These are phyloP conservation scores for Drosophila neutralis DNA, from an alignment of 2,888 invertebrate species.

Conservation along the genomic window DNA sequence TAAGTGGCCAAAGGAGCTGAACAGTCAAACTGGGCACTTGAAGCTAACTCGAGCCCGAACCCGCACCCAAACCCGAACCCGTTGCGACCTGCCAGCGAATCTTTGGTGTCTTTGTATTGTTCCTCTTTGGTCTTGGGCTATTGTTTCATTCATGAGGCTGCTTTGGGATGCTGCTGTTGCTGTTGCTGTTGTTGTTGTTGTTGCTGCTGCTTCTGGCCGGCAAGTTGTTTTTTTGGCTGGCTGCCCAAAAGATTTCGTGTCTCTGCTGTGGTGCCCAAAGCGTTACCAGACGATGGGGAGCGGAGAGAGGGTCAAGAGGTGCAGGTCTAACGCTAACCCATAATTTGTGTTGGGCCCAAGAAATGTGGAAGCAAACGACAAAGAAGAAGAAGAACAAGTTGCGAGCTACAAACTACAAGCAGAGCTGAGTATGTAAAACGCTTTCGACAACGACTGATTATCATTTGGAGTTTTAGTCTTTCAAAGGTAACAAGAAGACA, in stretches of 20 bases:
- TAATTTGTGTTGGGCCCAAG: slow-evolving; percentile 61
- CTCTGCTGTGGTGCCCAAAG: slow-evolving; percentile 49
- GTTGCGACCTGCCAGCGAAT: slow-evolving; percentile 12
- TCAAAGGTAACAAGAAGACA: slow-evolving; percentile 29
- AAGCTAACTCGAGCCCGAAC: slow-evolving; percentile 24
- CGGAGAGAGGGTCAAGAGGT: slow-evolving; percentile 8
- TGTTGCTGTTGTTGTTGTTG: neutral
- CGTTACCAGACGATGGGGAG: slow-evolving; percentile 15
- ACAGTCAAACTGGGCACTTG: slow-evolving; percentile 71
- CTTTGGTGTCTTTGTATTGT: slow-evolving; percentile 33
- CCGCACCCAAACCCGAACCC: neutral
- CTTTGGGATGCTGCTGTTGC: slow-evolving; percentile 35
- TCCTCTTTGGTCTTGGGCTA: slow-evolving; percentile 51
- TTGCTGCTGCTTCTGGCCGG: slow-evolving; percentile 22
- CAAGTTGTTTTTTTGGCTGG: slow-evolving; percentile 50
- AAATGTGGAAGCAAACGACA: slow-evolving; percentile 58
- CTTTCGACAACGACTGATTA: slow-evolving; percentile 45
- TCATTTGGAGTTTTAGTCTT: slow-evolving; percentile 20
- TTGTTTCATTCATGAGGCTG: slow-evolving; percentile 76
- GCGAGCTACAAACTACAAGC: slow-evolving; percentile 25
- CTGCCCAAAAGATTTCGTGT: slow-evolving; percentile 52
- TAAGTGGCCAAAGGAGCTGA: slow-evolving; percentile 64
- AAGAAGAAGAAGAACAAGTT: slow-evolving; percentile 14
- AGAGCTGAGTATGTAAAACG: slow-evolving; percentile 21
- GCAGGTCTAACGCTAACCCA: slow-evolving; percentile 62